Percentiles rank a stretch among this genome's conserved stretches.
Evolutionary conservation across 2,888 invertebrate species (phyloP).

Genomic region (Drosophila aldrichi): DNA sequence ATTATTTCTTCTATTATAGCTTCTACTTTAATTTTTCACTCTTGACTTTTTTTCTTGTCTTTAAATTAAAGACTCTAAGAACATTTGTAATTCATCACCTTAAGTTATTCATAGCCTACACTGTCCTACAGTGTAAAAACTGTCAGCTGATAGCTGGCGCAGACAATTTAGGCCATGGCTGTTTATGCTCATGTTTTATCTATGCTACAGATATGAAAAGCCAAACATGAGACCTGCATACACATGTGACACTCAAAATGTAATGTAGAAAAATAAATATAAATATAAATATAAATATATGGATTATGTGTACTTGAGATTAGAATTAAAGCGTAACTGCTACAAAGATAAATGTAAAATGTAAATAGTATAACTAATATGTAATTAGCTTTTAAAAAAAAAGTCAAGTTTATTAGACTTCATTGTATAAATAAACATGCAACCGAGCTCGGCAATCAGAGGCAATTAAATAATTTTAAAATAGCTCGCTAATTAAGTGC

Average conservation of each 20-base stretch:
- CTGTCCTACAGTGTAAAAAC: conserved; percentile 21
- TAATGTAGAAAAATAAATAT: conserved; percentile 23
- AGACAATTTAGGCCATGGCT: conserved; percentile 70
- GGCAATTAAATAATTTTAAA: conserved; percentile 27
- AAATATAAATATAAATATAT: conserved; percentile 44
- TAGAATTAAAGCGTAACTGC: conserved; percentile 1
- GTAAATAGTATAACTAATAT: neutral
- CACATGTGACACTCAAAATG: conserved; percentile 48
- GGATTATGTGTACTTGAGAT: conserved; percentile 30
- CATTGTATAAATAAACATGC: conserved; percentile 13
- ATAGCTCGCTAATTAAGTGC: conserved; percentile 16
- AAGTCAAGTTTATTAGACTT: conserved; percentile 12
- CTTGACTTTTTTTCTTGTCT: neutral
- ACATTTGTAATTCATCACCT: conserved; percentile 14
- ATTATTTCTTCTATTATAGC: no score
- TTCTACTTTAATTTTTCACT: neutral
- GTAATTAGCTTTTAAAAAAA: conserved; percentile 8
- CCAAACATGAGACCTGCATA: conserved; percentile 38
- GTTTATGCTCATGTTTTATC: conserved; percentile 51
- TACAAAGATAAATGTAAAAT: neutral
- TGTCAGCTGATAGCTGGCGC: conserved; percentile 47
- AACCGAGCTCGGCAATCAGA: conserved; percentile 19
- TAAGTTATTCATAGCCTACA: conserved; percentile 17
- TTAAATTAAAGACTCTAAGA: neutral
- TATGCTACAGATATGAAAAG: conserved; percentile 59